These are phyloP conservation scores for Motacilla tschutschensis DNA, from an alignment of 2,113 vertebrate genomes.

Conservation along the genomic window DNA sequence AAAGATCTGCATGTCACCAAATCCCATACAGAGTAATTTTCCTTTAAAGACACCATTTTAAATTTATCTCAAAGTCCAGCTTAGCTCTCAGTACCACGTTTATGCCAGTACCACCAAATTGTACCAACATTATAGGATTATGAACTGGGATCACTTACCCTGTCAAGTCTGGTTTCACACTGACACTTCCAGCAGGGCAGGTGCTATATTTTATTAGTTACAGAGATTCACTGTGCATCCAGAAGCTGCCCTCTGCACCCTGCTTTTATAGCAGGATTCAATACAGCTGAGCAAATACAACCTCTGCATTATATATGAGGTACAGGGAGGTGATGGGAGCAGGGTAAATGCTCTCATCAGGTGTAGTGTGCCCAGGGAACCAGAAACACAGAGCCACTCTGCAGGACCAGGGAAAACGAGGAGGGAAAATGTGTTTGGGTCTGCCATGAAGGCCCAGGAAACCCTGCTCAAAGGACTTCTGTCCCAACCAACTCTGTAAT, in stretches of 20 bases:
- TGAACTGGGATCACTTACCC: background rate
- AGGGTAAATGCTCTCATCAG: background rate
- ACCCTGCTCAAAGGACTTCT: background rate
- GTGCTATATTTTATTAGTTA: slow-evolving; percentile 3
- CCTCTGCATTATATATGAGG: slow-evolving; percentile 4
- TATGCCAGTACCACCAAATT: background rate
- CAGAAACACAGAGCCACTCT: background rate
- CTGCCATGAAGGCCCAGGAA: background rate
- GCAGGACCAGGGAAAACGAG: background rate
- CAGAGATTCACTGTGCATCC: slow-evolving; percentile 10
- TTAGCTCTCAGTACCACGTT: background rate
- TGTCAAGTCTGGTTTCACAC: slow-evolving; percentile 9
- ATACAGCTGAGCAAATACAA: slow-evolving; percentile 44
- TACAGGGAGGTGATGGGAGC: slow-evolving; percentile 7
- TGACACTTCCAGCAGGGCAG: background rate
- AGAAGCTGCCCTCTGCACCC: slow-evolving; percentile 25
- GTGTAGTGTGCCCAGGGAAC: background rate
- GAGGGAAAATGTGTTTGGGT: background rate
- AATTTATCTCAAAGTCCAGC: slow-evolving; percentile 9
- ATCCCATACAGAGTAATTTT: background rate
- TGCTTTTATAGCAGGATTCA: slow-evolving; percentile 35
- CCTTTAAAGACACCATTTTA: background rate
- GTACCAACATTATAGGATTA: slow-evolving; percentile 26
- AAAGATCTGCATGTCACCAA: background rate
- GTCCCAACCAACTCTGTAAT: background rate